These are phyloP conservation scores for Clamator glandarius DNA, from an alignment of 2,797 vertebrate genomes.

Conservation along the genomic window DNA sequence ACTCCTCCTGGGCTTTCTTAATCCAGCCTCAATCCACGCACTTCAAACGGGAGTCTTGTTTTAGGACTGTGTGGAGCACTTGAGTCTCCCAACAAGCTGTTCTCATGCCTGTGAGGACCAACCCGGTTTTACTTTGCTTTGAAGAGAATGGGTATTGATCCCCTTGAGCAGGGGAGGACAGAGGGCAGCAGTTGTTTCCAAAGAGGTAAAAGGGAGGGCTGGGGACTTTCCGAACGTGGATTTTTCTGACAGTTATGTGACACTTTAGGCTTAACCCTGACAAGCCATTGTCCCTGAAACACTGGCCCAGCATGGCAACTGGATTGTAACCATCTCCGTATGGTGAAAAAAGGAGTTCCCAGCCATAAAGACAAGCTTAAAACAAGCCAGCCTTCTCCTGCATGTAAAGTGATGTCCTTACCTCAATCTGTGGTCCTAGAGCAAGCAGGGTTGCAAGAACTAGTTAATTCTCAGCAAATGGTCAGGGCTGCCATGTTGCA, in stretches of 20 bases:
- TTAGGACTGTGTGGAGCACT: not conserved
- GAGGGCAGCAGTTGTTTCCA: not conserved
- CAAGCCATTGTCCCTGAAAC: not conserved
- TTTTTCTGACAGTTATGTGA: not conserved
- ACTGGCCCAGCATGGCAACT: not conserved
- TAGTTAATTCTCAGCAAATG: not conserved
- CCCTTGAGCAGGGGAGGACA: rapidly evolving
- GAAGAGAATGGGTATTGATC: not conserved
- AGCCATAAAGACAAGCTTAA: not conserved
- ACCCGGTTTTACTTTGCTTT: not conserved
- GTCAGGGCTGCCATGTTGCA: not conserved
- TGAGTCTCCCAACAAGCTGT: not conserved
- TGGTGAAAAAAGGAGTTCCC: not conserved
- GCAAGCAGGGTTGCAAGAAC: not conserved
- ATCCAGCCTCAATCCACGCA: constrained; percentile 11
- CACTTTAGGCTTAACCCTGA: not conserved
- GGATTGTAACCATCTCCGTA: not conserved
- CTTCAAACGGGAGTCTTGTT: constrained; percentile 36
- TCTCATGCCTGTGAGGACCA: not conserved
- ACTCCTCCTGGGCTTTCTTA: constrained; percentile 17
- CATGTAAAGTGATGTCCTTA: not conserved
- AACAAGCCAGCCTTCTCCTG: not conserved
- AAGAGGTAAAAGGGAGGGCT: not conserved
- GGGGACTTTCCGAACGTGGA: not conserved
- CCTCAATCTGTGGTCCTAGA: not conserved